Percentiles rank a stretch among this genome's conserved stretches.
Evolutionary conservation across 2,888 invertebrate species (phyloP).

Genomic region (Pseudococcus longispinus): DNA sequence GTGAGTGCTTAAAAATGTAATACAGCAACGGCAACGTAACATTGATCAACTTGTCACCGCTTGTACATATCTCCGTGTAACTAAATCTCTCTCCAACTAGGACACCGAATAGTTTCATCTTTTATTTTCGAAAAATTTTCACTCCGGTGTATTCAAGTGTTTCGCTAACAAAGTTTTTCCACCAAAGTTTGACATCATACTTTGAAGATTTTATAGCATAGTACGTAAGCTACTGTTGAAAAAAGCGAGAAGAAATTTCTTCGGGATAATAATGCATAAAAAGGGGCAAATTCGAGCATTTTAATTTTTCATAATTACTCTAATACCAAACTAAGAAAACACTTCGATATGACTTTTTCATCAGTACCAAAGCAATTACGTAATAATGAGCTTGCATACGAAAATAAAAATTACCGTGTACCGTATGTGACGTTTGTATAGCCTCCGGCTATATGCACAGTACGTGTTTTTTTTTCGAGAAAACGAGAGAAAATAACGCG

Average conservation of each 20-base stretch:
- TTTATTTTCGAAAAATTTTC: background rate
- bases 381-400: background rate
- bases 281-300: background rate
- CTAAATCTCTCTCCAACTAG: background rate
- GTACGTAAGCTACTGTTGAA: background rate
- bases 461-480: background rate
- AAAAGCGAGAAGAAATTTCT: background rate
- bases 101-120: background rate
- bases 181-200: background rate
- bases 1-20: background rate
- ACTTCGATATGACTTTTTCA: background rate
- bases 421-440: background rate
- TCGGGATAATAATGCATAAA: background rate
- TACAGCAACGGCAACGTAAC: background rate
- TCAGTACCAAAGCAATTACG: background rate
- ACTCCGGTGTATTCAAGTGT: background rate
- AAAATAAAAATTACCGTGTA: background rate
- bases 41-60: background rate
- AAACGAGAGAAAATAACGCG: background rate
- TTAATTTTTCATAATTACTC: background rate
- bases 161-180: background rate
- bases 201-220: background rate
- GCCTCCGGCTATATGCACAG: background rate
- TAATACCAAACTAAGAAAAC: background rate
- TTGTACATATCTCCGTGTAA: background rate